Conservation (phyloP, 2,888 invertebrate species). For the Drosophila mayaguana region DNA sequence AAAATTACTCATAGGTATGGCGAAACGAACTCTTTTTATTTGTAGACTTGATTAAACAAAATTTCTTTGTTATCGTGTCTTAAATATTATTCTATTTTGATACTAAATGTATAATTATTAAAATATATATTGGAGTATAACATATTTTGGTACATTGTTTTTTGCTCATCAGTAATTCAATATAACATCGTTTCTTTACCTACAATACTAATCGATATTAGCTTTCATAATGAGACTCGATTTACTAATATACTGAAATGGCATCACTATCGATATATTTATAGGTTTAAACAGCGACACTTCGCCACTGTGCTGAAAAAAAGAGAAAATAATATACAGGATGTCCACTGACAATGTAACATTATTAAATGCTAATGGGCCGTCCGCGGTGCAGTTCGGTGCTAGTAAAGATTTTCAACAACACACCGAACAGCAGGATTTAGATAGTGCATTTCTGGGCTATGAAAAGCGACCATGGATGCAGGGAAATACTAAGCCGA, state of each 20-base stretch:
- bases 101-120: background rate
- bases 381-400: slow-evolving; percentile 63
- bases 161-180: background rate
- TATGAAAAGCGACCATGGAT: slow-evolving; percentile 57
- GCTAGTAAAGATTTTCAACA: slow-evolving; percentile 71
- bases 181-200: background rate
- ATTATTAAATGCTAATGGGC: slow-evolving; percentile 21
- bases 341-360: slow-evolving; percentile 55
- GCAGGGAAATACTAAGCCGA: slow-evolving; percentile 26
- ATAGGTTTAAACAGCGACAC: slow-evolving; percentile 29
- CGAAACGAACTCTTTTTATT: background rate
- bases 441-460: slow-evolving; percentile 71
- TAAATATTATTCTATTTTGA: background rate
- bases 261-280: slow-evolving; percentile 30
- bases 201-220: slow-evolving; percentile 27
- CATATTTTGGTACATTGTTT: background rate
- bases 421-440: slow-evolving; percentile 50
- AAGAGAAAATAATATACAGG: background rate
- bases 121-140: background rate
- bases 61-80: background rate
- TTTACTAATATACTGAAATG: slow-evolving; percentile 23
- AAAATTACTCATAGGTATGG: background rate
- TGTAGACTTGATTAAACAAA: background rate
- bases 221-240: slow-evolving; percentile 13
- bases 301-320: slow-evolving; percentile 8